These are phyloP conservation scores for Sicus ferrugineus DNA, from an alignment of 2,888 invertebrate species.

Conservation along the genomic window DNA sequence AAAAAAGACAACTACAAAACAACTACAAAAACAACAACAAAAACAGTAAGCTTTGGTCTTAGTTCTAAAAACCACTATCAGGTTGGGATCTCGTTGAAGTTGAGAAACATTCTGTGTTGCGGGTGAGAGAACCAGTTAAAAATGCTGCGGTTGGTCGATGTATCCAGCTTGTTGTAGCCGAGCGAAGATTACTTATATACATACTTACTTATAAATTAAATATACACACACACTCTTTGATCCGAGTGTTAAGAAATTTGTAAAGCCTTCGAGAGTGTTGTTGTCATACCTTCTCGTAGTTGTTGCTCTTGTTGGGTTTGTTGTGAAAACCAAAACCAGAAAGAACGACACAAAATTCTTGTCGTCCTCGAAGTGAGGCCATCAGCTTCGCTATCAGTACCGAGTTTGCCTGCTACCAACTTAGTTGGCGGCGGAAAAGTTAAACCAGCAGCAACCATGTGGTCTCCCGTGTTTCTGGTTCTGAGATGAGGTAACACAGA, in stretches of 20 bases:
- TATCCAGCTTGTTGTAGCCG: no score
- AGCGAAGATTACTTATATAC: no score
- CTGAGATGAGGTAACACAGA: no score
- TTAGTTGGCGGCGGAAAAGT: background rate
- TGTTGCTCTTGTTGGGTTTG: background rate
- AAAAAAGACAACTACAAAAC: no score
- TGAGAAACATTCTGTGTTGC: no score
- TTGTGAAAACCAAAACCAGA: background rate
- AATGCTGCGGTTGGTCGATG: no score
- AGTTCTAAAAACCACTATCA: background rate
- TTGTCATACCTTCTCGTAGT: no score
- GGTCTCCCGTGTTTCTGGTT: background rate
- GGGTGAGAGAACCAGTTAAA: background rate
- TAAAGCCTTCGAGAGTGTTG: constrained; percentile 32
- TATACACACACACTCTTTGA: no score
- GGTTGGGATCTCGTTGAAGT: background rate
- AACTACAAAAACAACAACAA: background rate
- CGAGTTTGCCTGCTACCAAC: background rate
- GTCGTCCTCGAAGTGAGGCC: background rate
- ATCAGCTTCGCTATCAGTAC: background rate
- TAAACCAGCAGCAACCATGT: background rate
- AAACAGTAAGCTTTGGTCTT: no score
- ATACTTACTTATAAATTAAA: no score
- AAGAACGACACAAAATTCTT: background rate
- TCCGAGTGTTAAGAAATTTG: constrained; percentile 36